These are phyloP conservation scores for Illadopsis cleaveri DNA, from an alignment of 2,113 vertebrate genomes.

Conservation along the genomic window DNA sequence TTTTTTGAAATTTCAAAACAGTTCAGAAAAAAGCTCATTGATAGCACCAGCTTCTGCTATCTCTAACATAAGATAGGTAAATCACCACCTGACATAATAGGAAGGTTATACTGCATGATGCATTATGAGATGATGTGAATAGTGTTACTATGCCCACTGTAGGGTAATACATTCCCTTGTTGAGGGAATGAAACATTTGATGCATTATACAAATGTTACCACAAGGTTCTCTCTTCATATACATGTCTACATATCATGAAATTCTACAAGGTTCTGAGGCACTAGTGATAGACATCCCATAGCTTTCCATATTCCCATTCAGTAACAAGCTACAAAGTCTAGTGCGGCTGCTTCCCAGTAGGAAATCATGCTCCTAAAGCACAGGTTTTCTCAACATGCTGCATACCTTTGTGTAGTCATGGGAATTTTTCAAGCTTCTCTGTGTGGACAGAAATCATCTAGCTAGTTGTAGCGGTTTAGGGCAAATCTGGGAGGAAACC, in stretches of 20 bases:
- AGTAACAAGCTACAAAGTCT: neutral
- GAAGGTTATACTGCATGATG: neutral
- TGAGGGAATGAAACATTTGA: neutral
- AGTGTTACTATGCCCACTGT: neutral
- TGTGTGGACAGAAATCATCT: neutral
- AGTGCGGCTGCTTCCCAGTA: neutral
- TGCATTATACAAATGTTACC: neutral
- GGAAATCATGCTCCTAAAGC: neutral
- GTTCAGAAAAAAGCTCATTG: neutral
- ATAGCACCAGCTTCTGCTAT: neutral
- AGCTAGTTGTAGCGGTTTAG: too few relatives aligned
- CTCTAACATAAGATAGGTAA: neutral
- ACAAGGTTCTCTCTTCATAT: neutral
- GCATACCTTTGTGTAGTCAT: neutral
- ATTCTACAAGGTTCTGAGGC: neutral
- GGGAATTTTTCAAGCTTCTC: neutral
- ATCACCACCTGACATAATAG: neutral
- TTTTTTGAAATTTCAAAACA: neutral
- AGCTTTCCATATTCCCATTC: neutral
- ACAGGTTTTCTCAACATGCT: neutral
- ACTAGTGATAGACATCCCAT: neutral
- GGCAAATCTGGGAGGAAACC: too few relatives aligned
- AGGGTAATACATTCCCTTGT: neutral
- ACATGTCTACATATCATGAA: accelerated
- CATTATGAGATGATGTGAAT: neutral